phyloP scores from a whole-genome alignment of 64 coral and sea anemone genomes.

The Stichodactyla helianthus region DNA sequence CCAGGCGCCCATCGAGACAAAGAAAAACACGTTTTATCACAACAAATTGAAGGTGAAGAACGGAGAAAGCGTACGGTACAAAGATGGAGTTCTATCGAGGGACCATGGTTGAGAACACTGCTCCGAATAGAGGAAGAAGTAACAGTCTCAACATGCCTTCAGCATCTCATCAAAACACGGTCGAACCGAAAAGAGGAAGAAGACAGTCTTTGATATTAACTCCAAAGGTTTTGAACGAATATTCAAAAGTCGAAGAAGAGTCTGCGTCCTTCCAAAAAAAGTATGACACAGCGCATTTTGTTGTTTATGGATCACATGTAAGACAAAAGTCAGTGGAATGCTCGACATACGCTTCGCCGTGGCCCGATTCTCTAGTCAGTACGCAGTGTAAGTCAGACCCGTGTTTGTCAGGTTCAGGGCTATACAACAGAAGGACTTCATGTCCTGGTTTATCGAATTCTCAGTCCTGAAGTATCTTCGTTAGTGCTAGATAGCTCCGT shows the following conservation, averaged over 20 bases:
- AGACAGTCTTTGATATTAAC: conserved; percentile 8
- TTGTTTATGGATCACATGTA: conserved; percentile 19
- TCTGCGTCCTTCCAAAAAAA: conserved; percentile 21
- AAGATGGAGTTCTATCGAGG: conserved; percentile 18
- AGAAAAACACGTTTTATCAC: background rate
- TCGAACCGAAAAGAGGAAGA: background rate
- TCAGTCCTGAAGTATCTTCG: background rate
- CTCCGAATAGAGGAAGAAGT: background rate
- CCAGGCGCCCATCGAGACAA: background rate
- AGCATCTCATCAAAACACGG: background rate
- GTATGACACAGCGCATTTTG: conserved; percentile 6
- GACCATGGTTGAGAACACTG: background rate
- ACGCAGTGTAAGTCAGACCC: conserved; percentile 15
- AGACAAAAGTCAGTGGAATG: background rate
- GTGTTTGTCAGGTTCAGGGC: background rate
- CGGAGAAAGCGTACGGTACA: background rate
- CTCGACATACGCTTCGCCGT: background rate
- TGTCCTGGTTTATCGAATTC: background rate
- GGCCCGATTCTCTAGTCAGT: background rate
- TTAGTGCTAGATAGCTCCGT: background rate
- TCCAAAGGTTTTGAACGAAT: conserved; percentile 21
- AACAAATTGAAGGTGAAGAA: background rate
- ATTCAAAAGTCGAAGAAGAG: conserved; percentile 17
- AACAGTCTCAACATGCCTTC: background rate
- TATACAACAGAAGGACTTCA: conserved; percentile 4